Evolutionary conservation across 1,140 invertebrate species (phyloP), one percentile per base, ranked within the genome.

Genomic region (Calliphora vicina): DNA sequence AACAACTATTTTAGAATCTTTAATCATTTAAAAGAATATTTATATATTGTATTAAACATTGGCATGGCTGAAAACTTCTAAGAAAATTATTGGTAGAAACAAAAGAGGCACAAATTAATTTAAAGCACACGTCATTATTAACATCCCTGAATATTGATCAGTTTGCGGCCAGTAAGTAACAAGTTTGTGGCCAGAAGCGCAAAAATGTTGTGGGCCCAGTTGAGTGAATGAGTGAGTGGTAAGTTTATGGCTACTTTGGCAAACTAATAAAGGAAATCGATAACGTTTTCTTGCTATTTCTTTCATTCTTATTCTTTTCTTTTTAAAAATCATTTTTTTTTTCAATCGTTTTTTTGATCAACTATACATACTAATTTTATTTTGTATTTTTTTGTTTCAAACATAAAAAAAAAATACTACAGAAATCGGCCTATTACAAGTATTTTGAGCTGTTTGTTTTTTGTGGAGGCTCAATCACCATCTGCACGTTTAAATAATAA

Each of bases 261-360:
- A 29, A 42, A 61, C 35, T 25, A 80, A 83, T 80, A 81, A 83
- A 83, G 83, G 83, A 83, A 83, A 83, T 83, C 83, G 67, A 74
- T 76, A 83, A 74, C 25, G 67, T 83, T 72, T n/a, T 42, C 57
- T 42, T 67, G 57, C 2, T 23, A 57, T 67, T 20, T 67, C 61
- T 67, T 67, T 67, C 20, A 57, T 57, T 57, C 50, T 15, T 57
- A n/a, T n/a, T 57, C 29, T 35, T 50, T 50, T 50, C 45, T 13
- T 50, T 50, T 50, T 50, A 23, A 67, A 23, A n/a, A n/a, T n/a
- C 20, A 67, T 23, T 50, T 50, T 35, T 35, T 50, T 50, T 2
- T 50, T 67, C n/a, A n/a, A n/a, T n/a, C n/a, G n/a, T n/a, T n/a
- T n/a, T n/a, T n/a, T 8, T 23, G 17, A 2, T 20, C 17, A 15